Conservation (phyloP, 2,113 vertebrate species). For the Carassius auratus region DNA sequence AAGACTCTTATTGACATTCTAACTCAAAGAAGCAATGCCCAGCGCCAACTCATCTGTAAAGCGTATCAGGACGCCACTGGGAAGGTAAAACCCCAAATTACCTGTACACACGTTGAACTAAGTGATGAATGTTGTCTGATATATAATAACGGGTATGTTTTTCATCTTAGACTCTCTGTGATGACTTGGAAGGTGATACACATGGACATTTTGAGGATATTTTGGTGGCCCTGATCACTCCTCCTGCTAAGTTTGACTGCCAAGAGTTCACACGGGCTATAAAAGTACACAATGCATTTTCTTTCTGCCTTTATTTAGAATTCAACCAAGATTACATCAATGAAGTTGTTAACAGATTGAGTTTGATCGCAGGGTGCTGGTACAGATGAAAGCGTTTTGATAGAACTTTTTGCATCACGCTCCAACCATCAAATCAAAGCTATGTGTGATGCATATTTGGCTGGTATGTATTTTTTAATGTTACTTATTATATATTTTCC, state of each 20-base stretch:
- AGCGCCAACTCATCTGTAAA: constrained; percentile 80
- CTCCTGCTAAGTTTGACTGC: constrained; percentile 79
- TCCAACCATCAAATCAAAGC: constrained; percentile 82
- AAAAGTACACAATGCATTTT: constrained; percentile 72
- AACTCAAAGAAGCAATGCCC: constrained; percentile 80
- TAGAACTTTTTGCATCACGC: constrained; percentile 85
- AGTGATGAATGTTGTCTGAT: background rate
- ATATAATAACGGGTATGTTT: background rate
- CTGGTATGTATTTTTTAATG: constrained; percentile 70
- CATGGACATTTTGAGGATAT: constrained; percentile 81
- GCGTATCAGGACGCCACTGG: constrained; percentile 78
- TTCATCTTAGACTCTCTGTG: constrained; percentile 74
- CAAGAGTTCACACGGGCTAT: constrained; percentile 80
- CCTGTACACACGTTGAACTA: background rate
- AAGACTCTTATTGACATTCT: constrained; percentile 80
- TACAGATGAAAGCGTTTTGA: constrained; percentile 79
- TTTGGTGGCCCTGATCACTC: constrained; percentile 77
- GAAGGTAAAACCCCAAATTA: constrained; percentile 70
- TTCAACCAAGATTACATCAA: background rate
- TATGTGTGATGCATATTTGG: constrained; percentile 78
- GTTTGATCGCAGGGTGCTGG: constrained; percentile 76
- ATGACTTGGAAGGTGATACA: constrained; percentile 84
- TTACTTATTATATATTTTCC: background rate
- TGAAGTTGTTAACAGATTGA: constrained; percentile 1
- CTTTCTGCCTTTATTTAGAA: background rate